Evolutionary conservation across 2,113 vertebrate species (phyloP).

Genomic region (Phalacrocorax carbo): DNA sequence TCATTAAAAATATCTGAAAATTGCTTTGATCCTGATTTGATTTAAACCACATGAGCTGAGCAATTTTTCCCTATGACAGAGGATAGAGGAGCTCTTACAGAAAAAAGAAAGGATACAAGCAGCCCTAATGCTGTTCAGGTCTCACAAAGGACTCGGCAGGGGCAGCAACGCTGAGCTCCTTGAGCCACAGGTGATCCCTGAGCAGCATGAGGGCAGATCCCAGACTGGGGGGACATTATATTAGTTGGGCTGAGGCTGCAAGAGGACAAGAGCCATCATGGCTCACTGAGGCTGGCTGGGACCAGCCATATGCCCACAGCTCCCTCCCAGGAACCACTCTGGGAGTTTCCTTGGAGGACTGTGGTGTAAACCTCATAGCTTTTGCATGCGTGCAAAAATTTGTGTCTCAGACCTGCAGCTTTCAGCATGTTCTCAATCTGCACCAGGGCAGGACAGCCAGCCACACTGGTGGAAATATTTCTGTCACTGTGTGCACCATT

Average conservation of each 20-base stretch:
- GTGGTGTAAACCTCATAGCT: fast-evolving
- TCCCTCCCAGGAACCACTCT: not conserved
- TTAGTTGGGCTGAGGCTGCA: fast-evolving
- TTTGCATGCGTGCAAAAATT: not conserved
- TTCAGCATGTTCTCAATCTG: not conserved
- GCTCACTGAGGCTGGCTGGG: not conserved
- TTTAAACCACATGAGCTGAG: not conserved
- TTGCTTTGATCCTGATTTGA: not conserved
- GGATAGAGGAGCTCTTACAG: not conserved
- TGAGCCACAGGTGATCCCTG: fast-evolving
- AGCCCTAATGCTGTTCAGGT: not conserved
- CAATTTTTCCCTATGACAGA: not conserved
- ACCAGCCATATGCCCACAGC: fast-evolving
- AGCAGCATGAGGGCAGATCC: fast-evolving
- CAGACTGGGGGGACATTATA: not conserved
- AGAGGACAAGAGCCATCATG: not conserved
- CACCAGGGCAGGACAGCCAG: not conserved
- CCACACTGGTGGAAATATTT: fast-evolving
- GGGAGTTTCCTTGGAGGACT: fast-evolving
- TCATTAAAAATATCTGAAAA: not conserved
- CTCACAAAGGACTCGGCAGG: not conserved
- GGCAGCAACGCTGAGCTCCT: not conserved
- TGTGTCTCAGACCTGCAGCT: not conserved
- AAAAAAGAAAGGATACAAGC: not conserved
- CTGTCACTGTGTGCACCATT: not conserved